These are phyloP conservation scores for Nymphalis polychloros DNA, from an alignment of 2,888 invertebrate genomes.

Conservation along the genomic window DNA sequence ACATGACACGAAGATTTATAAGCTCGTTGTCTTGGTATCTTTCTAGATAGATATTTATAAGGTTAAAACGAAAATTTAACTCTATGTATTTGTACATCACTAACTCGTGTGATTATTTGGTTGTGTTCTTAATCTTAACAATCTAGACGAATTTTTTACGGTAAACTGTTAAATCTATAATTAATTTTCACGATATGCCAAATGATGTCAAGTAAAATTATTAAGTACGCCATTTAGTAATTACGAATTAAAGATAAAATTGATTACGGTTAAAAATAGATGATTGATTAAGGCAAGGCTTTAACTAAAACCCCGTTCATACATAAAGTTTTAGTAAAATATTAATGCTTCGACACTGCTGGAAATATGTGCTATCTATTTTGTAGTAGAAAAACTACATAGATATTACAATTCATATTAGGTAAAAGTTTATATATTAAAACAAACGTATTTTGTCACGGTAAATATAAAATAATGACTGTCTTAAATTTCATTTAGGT, in stretches of 20 bases:
- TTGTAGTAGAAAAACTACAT: conserved; percentile 42
- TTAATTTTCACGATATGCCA: conserved; percentile 57
- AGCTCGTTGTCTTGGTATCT: conserved; percentile 42
- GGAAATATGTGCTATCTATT: conserved; percentile 53
- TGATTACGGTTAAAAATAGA: conserved; percentile 48
- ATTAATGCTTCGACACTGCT: conserved; percentile 44
- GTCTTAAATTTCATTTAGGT: conserved; percentile 6
- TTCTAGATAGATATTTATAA: conserved; percentile 36
- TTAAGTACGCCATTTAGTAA: conserved; percentile 49
- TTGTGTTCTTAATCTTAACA: conserved; percentile 73
- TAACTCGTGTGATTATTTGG: conserved; percentile 78
- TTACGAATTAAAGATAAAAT: conserved; percentile 48
- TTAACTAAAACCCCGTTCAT: conserved; percentile 52
- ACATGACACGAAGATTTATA: conserved; percentile 45
- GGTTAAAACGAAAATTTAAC: conserved; percentile 38
- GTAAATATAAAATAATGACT: conserved; percentile 16
- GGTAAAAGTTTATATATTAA: conserved; percentile 28
- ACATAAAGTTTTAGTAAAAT: conserved; percentile 44
- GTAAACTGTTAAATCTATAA: conserved; percentile 47
- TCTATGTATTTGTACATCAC: conserved; percentile 55
- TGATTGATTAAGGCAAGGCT: conserved; percentile 56
- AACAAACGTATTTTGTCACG: conserved; percentile 25
- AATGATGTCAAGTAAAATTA: conserved; percentile 49
- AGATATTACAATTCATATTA: conserved; percentile 36
- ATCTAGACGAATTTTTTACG: conserved; percentile 62